These are phyloP conservation scores for Leptodirus hochenwartii DNA, from an alignment of 2,888 invertebrate species.

Conservation along the genomic window DNA sequence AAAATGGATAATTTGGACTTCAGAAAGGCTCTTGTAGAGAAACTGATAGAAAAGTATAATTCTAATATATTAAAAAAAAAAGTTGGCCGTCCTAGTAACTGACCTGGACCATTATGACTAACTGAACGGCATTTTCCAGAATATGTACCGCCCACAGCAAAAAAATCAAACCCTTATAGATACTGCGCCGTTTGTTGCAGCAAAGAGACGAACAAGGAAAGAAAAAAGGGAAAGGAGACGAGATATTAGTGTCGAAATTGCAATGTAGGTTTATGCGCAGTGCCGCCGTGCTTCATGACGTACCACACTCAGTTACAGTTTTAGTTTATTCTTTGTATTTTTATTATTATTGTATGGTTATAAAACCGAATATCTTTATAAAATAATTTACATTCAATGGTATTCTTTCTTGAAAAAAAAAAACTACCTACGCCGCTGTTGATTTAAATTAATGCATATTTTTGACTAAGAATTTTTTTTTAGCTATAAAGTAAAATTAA, in stretches of 20 bases:
- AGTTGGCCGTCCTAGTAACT: background rate
- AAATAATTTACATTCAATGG: too few relatives aligned
- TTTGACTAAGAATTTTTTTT: too few relatives aligned
- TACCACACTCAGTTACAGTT: constrained; percentile 9
- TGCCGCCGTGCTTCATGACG: constrained; percentile 8
- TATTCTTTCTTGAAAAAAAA: too few relatives aligned
- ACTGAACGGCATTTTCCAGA: too few relatives aligned
- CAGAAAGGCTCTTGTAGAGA: constrained; percentile 7
- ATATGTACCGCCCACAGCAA: constrained; percentile 7
- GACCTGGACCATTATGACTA: constrained; percentile 6
- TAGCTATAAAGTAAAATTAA: too few relatives aligned
- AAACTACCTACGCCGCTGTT: too few relatives aligned
- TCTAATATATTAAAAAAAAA: background rate
- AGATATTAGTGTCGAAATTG: constrained; percentile 11
- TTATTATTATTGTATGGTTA: too few relatives aligned
- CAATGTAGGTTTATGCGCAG: constrained; percentile 10
- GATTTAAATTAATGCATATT: too few relatives aligned
- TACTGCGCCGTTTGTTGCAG: constrained; percentile 6
- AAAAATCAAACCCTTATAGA: constrained; percentile 6
- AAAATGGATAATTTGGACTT: constrained; percentile 9
- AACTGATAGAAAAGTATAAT: constrained; percentile 10
- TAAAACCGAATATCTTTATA: too few relatives aligned
- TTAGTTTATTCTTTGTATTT: too few relatives aligned
- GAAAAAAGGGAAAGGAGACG: constrained; percentile 7
- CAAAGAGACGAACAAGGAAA: constrained; percentile 2